A percentile compares a stretch with the other conserved stretches of the same genome.
Evolutionary conservation across 2,888 invertebrate genomes (phyloP).

Genomic region (Dicycla oo): DNA sequence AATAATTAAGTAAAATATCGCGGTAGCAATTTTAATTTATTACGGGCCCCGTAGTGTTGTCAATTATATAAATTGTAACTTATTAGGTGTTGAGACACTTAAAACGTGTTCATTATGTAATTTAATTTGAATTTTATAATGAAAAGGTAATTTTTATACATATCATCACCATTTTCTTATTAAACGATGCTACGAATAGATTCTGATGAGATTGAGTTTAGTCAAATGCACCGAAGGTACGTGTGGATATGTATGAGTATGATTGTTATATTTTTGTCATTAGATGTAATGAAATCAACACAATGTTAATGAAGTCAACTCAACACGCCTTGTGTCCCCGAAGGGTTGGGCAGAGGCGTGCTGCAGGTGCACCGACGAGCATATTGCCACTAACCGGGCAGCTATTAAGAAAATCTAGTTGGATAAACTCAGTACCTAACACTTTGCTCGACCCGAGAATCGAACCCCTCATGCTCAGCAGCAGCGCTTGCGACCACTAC

Average conservation of each 20-base stretch:
- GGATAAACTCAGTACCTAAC: neutral
- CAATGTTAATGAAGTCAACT: neutral
- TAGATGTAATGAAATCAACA: neutral
- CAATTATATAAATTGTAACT: constrained; percentile 18
- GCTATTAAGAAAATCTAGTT: neutral
- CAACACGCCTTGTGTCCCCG: no score
- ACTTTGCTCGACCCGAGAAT: neutral
- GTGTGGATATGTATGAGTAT: constrained; percentile 9
- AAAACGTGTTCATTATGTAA: constrained; percentile 44
- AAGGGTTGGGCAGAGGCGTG: no score
- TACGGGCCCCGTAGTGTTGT: neutral
- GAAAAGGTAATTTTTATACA: constrained; percentile 30
- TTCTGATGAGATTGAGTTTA: constrained; percentile 11
- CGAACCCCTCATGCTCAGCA: no score
- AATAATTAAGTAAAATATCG: neutral
- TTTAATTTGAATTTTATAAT: constrained; percentile 58
- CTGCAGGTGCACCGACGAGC: no score
- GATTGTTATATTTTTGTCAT: neutral
- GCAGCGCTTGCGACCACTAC: neutral
- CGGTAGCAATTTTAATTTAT: neutral
- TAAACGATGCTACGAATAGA: constrained; percentile 12
- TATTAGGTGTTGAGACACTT: constrained; percentile 33
- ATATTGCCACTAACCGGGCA: neutral
- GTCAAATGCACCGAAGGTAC: neutral
- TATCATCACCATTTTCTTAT: constrained; percentile 18